Evolutionary conservation across 2,113 vertebrate species (phyloP).

Genomic region (Piliocolobus tephrosceles): DNA sequence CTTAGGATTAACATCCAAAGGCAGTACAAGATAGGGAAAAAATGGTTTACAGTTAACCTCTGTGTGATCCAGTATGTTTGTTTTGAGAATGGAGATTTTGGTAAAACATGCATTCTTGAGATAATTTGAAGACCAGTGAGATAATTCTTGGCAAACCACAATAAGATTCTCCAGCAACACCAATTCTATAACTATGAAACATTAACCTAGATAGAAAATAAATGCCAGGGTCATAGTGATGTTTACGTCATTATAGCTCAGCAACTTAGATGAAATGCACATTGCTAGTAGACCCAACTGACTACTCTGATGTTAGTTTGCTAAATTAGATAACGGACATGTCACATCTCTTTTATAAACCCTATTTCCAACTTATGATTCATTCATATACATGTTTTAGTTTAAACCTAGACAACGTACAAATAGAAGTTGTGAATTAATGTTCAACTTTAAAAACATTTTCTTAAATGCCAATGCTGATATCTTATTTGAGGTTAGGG

Average conservation of each 20-base stretch:
- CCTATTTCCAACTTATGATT: neutral
- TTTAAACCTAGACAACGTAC: conserved; percentile 13
- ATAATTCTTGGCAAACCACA: conserved; percentile 10
- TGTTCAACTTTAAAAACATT: conserved; percentile 55
- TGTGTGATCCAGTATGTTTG: neutral
- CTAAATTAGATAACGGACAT: neutral
- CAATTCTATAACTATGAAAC: neutral
- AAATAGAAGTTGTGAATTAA: conserved; percentile 45
- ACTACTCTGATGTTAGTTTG: neutral
- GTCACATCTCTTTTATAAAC: neutral
- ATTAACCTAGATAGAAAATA: neutral
- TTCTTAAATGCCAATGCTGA: conserved; percentile 16
- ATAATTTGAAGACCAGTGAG: neutral
- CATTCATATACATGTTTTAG: neutral
- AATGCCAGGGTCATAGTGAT: neutral
- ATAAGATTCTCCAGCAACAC: neutral
- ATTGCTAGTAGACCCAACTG: neutral
- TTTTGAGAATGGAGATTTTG: conserved; percentile 3
- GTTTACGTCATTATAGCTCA: neutral
- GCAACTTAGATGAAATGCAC: neutral
- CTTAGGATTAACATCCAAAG: conserved; percentile 24
- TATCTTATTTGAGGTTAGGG: conserved; percentile 37
- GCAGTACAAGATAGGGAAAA: neutral
- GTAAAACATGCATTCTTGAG: conserved; percentile 23
- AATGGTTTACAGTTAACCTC: neutral